Percentiles rank a stretch among this genome's conserved stretches.
These are phyloP conservation scores for Nudaria mundana DNA, from an alignment of 2,888 invertebrate genomes.

Conservation along the genomic window DNA sequence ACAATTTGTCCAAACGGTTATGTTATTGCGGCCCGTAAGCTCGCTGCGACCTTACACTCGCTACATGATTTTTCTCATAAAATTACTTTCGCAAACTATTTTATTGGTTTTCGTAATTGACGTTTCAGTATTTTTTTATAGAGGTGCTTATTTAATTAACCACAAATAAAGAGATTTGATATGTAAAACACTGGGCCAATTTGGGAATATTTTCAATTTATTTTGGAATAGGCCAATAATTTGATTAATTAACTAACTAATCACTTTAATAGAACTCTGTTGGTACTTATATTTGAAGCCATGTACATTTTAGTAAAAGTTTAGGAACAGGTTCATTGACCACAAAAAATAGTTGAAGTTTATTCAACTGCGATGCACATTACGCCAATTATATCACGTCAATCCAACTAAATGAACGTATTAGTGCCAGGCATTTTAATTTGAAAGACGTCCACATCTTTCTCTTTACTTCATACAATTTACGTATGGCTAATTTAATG, in stretches of 20 bases:
- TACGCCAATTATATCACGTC: too few relatives aligned
- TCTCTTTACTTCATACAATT: conserved; percentile 12
- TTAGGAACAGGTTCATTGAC: not conserved
- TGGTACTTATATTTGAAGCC: not conserved
- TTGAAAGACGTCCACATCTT: conserved; percentile 7
- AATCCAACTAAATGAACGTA: conserved; percentile 1
- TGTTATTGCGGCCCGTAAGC: conserved; percentile 77
- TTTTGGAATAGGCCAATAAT: too few relatives aligned
- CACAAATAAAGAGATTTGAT: too few relatives aligned
- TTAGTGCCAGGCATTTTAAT: conserved; percentile 7
- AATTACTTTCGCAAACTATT: conserved; percentile 50
- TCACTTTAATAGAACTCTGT: not conserved
- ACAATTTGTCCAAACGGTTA: conserved; percentile 80
- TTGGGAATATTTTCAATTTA: too few relatives aligned
- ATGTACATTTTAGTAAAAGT: too few relatives aligned
- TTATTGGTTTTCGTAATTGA: conserved; percentile 33
- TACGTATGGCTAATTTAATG: conserved; percentile 28
- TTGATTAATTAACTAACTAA: too few relatives aligned
- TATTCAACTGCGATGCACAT: not conserved
- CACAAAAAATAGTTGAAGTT: not conserved
- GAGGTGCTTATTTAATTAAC: too few relatives aligned
- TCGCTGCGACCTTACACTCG: conserved; percentile 49
- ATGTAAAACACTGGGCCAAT: too few relatives aligned
- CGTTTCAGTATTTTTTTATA: too few relatives aligned
- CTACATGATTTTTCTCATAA: conserved; percentile 66